phyloP scores from a whole-genome alignment of 2,113 vertebrate species.

The Hyaena hyaena region DNA sequence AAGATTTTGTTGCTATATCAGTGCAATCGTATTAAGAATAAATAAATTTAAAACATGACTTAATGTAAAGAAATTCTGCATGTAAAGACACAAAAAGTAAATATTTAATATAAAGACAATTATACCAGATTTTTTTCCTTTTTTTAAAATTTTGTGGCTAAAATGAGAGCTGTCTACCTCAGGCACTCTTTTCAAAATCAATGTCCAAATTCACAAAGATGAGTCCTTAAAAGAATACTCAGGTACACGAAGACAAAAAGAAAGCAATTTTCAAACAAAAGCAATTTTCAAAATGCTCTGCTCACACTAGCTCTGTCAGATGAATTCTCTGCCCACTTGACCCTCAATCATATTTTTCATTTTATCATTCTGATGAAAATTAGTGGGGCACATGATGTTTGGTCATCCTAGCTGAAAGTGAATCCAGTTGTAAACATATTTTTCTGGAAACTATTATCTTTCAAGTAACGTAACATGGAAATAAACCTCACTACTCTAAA shows the following conservation, averaged over 20 bases:
- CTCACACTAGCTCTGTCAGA: conserved; percentile 31
- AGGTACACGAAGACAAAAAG: conserved; percentile 63
- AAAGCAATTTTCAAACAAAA: conserved; percentile 74
- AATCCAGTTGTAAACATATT: conserved; percentile 47
- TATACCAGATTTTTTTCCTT: not conserved
- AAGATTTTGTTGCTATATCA: not conserved
- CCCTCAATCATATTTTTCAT: conserved; percentile 66
- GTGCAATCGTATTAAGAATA: not conserved
- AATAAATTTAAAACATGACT: not conserved
- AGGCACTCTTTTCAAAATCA: conserved; percentile 3
- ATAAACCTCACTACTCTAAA: conserved; percentile 62
- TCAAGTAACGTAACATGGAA: conserved; percentile 30
- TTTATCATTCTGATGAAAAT: conserved; percentile 49
- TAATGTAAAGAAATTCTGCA: not conserved
- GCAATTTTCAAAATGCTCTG: conserved; percentile 61
- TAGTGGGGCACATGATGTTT: not conserved
- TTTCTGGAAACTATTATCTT: conserved; percentile 50
- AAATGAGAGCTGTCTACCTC: not conserved
- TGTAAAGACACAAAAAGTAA: not conserved
- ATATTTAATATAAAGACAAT: not conserved
- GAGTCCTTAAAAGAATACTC: conserved; percentile 54
- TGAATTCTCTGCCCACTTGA: conserved; percentile 53
- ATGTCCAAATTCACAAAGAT: conserved; percentile 44
- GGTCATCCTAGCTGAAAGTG: conserved; percentile 59
- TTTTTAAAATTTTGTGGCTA: not conserved